Evolutionary conservation across 2,797 vertebrate genomes (phyloP).

Genomic region (Rhabdomys pumilio): DNA sequence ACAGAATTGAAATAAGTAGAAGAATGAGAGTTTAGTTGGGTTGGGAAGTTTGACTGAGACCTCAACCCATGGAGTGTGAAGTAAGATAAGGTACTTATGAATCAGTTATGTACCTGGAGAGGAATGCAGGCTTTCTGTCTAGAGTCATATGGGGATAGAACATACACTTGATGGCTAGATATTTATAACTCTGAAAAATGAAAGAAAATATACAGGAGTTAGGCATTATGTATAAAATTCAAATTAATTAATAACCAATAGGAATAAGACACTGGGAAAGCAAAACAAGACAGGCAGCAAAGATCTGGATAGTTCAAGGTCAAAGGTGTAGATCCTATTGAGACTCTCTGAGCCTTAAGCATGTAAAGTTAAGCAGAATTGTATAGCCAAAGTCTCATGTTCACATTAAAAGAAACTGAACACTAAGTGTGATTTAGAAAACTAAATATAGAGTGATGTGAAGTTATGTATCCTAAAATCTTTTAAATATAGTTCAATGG

Average conservation of each 20-base stretch:
- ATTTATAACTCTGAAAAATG: not conserved
- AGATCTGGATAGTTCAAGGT: not conserved
- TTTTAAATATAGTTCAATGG: not conserved
- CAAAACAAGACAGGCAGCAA: not conserved
- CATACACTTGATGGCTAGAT: not conserved
- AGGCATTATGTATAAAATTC: not conserved
- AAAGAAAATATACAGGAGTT: not conserved
- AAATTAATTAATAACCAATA: not conserved
- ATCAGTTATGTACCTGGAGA: not conserved
- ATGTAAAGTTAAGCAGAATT: not conserved
- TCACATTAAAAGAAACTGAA: not conserved
- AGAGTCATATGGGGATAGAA: not conserved
- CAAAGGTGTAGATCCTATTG: not conserved
- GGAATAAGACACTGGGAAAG: not conserved
- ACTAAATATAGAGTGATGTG: not conserved
- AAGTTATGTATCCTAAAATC: not conserved
- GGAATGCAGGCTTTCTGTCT: not conserved
- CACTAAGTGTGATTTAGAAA: not conserved
- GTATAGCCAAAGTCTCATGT: not conserved
- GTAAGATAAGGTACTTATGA: not conserved
- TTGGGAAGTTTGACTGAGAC: not conserved
- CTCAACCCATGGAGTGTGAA: not conserved
- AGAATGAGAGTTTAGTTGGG: not conserved
- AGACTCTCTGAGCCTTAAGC: not conserved
- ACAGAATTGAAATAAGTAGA: not conserved